Evolutionary conservation across 1,140 invertebrate species (phyloP).

Genomic region (Diuraphis noxia): DNA sequence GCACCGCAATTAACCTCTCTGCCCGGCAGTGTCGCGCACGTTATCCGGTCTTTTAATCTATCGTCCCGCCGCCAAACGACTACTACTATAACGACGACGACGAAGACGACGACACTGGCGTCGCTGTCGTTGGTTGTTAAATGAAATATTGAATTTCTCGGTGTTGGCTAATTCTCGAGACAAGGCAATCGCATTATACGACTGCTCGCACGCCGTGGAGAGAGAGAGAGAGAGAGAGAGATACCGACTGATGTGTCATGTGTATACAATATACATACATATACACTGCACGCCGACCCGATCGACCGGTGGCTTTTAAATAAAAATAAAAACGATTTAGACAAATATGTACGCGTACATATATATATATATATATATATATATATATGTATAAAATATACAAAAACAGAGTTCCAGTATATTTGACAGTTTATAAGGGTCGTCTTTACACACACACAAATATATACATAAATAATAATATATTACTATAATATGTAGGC

Average conservation of each 20-base stretch:
- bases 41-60: slow-evolving; percentile 49
- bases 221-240: neutral
- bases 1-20: slow-evolving; percentile 46
- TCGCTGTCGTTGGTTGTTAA: slow-evolving; percentile 40
- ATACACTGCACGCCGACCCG: neutral
- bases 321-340: slow-evolving; percentile 36
- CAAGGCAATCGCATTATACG: slow-evolving; percentile 48
- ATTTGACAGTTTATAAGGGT: slow-evolving; percentile 28
- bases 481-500: neutral
- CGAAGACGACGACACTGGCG: slow-evolving; percentile 16
- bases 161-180: slow-evolving; percentile 41
- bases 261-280: neutral
- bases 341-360: slow-evolving; percentile 12
- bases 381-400: too few species aligned
- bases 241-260: neutral
- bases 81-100: neutral
- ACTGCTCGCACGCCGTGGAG: neutral
- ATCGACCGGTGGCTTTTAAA: slow-evolving; percentile 28
- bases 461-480: neutral
- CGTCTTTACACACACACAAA: neutral
- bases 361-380: neutral
- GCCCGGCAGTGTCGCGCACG: neutral
- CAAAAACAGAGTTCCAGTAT: neutral
- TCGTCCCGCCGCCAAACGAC: slow-evolving; percentile 18
- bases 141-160: slow-evolving; percentile 52